phyloP scores from a whole-genome alignment of 2,888 invertebrate genomes.

The Pollenia labialis region DNA sequence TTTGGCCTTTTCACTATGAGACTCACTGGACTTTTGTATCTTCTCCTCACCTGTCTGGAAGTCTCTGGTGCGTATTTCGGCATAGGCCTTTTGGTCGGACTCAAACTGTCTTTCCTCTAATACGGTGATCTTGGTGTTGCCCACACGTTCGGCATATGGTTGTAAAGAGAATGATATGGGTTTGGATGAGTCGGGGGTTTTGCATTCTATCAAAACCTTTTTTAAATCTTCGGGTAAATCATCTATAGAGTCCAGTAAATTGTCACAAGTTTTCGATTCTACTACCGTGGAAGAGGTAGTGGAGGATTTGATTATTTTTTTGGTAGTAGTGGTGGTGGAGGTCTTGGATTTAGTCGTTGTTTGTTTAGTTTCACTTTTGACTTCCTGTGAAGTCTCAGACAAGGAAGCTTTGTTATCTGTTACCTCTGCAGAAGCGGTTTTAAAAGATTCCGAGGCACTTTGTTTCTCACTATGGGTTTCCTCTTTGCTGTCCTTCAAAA shows the following conservation, averaged over 20 bases:
- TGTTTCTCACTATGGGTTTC: constrained; percentile 24
- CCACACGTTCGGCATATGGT: constrained; percentile 78
- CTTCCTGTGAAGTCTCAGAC: constrained; percentile 41
- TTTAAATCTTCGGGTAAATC: constrained; percentile 73
- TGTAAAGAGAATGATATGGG: constrained; percentile 79
- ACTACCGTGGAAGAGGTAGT: constrained; percentile 72
- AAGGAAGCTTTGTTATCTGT: constrained; percentile 10
- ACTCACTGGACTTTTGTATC: constrained; percentile 79
- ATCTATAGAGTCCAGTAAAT: constrained; percentile 62
- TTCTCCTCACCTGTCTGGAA: constrained; percentile 80
- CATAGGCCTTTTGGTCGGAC: constrained; percentile 79
- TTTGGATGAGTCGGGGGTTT: constrained; percentile 32
- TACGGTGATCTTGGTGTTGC: constrained; percentile 75
- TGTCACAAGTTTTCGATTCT: constrained; percentile 73
- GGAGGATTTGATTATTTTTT: constrained; percentile 75
- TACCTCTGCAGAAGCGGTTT: constrained; percentile 28
- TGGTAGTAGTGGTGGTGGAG: constrained; percentile 73
- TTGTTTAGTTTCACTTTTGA: constrained; percentile 67
- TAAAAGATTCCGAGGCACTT: constrained; percentile 17
- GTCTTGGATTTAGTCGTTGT: constrained; percentile 67
- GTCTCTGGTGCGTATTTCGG: constrained; percentile 79
- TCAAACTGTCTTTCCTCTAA: constrained; percentile 80
- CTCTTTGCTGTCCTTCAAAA: not conserved
- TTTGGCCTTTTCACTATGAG: constrained; percentile 79
- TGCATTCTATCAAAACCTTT: constrained; percentile 48